Percentiles rank a stretch among this genome's conserved stretches.
These are phyloP conservation scores for Malthinus flaveolus DNA, from an alignment of 2,888 invertebrate genomes.

Conservation along the genomic window DNA sequence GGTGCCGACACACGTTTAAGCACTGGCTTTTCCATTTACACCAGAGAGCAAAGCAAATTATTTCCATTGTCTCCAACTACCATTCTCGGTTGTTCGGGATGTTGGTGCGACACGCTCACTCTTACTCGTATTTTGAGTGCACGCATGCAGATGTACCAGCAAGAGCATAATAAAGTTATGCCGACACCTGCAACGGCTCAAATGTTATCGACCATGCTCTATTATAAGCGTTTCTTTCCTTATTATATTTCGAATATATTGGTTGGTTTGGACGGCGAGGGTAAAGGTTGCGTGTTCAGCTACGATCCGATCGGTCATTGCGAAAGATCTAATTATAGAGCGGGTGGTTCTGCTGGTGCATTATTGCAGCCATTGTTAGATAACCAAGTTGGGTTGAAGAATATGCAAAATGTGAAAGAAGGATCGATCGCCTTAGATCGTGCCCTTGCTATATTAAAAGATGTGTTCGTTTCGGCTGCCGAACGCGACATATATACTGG, in stretches of 20 bases:
- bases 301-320: constrained; percentile 98
- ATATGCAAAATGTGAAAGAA: constrained; percentile 72
- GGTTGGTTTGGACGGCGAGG: constrained; percentile 91
- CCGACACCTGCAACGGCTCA: constrained; percentile 91
- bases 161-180: constrained; percentile 93
- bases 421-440: constrained; percentile 74
- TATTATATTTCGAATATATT: constrained; percentile 95
- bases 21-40: constrained; percentile 87
- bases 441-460: constrained; percentile 85
- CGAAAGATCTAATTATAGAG: constrained; percentile 81
- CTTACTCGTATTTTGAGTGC: constrained; percentile 82
- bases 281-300: constrained; percentile 92
- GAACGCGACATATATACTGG: constrained; percentile 98
- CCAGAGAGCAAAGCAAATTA: constrained; percentile 85
- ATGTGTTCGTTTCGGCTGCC: constrained; percentile 96
- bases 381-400: constrained; percentile 91
- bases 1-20: constrained; percentile 95
- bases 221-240: constrained; percentile 97
- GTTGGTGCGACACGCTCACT: constrained; percentile 96
- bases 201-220: constrained; percentile 93
- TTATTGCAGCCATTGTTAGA: constrained; percentile 94
- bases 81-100: constrained; percentile 92
- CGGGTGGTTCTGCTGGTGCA: constrained; percentile 89
- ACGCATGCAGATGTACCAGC: constrained; percentile 92
- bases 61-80: constrained; percentile 81